Evolutionary conservation across 2,113 vertebrate species (phyloP), one percentile per base, ranked within the genome.

Genomic region (Poicephalus meyeri): DNA sequence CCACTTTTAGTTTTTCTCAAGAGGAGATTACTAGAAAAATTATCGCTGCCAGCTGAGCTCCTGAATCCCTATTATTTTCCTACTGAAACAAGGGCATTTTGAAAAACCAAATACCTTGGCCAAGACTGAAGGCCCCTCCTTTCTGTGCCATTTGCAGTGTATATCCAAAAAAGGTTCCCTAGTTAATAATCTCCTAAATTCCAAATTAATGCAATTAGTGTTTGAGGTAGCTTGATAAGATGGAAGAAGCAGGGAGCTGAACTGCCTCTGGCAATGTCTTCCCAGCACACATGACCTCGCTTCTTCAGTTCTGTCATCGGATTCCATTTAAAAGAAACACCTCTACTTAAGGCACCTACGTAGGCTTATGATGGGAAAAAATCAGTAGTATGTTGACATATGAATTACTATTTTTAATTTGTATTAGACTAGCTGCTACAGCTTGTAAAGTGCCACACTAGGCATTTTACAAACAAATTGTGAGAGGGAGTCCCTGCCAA

Each of bases 331-430:
- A 78, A 77, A 92, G 12, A 65, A 77, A 18, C 44, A 73, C 9
- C 37, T 76, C 20, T 83, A 39, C 42, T 80, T 53, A 68, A 73
- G 50, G 6, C 35, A 79, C 12, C 37, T 77, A 5, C 0, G 0
- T 42, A 77, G 33, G 31, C 14, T 84, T 91, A 20, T 46, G 47
- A 64, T 55, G 44, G 52, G 61, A 69, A 88, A 93, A 91, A 90
- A 53, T 39, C 49, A 13, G 2, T 65, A 49, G 17, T 25, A 46
- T 65, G 41, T 52, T 86, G 80, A 44, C 52, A 65, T 80, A 69
- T 28, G 56, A 93, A 86, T 86, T 84, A 50, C 53, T 89, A 39
- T 89, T 76, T 95, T 81, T 69, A 79, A 79, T 92, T 81, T 79
- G 8, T 53, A 76, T 72, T 86, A 65, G 66, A 81, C 4, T 42